Percentiles rank a stretch among this genome's conserved stretches.
phyloP scores from a whole-genome alignment of 2,888 invertebrate genomes.

The Lysandra coridon region DNA sequence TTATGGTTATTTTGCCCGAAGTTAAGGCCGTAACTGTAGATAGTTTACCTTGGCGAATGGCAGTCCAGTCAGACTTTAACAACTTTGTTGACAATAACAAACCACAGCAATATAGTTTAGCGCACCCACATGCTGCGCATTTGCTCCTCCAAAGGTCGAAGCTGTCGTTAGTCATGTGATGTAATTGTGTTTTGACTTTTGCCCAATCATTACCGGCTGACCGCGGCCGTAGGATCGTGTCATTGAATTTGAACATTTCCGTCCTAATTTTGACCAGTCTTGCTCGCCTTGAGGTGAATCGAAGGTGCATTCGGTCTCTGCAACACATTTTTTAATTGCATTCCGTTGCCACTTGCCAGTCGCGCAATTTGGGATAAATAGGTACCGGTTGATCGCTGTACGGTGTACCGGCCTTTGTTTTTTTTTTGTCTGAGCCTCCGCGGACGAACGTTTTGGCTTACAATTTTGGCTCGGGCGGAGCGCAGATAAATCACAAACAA shows the following conservation, averaged over 20 bases:
- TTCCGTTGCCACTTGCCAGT: not conserved
- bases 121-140: not conserved
- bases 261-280: slow-evolving; percentile 26
- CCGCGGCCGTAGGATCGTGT: slow-evolving; percentile 10
- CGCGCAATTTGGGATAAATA: not conserved
- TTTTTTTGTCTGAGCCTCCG: not conserved
- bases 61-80: not conserved
- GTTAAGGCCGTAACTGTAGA: not conserved
- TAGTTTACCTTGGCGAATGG: not conserved
- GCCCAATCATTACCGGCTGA: slow-evolving; percentile 19
- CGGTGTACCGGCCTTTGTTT: slow-evolving; percentile 6
- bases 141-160: not conserved
- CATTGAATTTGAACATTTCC: slow-evolving; percentile 27
- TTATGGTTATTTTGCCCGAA: not conserved
- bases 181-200: slow-evolving; percentile 22
- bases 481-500: slow-evolving; percentile 21
- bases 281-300: slow-evolving; percentile 9
- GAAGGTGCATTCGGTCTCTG: slow-evolving; percentile 9
- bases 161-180: slow-evolving; percentile 23
- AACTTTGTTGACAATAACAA: not conserved
- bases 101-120: not conserved
- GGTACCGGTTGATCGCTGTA: not conserved
- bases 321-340: not conserved
- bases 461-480: not conserved
- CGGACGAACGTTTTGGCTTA: slow-evolving; percentile 3